phyloP scores from a whole-genome alignment of 2,797 vertebrate species.

The Pyrocephalus nanus region DNA sequence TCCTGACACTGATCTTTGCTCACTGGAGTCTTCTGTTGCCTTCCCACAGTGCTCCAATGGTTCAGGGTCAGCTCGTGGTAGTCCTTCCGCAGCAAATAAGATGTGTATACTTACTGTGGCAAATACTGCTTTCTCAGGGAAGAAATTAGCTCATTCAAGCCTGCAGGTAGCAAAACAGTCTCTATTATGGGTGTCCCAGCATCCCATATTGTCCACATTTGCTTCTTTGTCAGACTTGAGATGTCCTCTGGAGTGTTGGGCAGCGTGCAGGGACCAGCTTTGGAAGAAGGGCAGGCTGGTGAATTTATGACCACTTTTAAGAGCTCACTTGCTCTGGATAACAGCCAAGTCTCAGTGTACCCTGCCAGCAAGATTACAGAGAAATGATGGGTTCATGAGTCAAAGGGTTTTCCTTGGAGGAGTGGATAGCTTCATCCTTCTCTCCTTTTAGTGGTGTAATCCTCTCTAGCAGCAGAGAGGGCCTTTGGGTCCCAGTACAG shows the following conservation, averaged over 20 bases:
- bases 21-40: not conserved
- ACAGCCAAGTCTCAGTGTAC: not conserved
- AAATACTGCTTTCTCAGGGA: not conserved
- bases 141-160: not conserved
- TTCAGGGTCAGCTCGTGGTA: not conserved
- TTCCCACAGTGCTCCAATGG: not conserved
- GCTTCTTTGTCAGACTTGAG: rapidly evolving
- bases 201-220: rapidly evolving
- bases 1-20: not conserved
- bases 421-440: not conserved
- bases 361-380: not conserved
- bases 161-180: not conserved
- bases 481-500: not conserved
- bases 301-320: not conserved
- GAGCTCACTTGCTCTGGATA: not conserved
- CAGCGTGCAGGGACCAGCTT: not conserved
- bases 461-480: not conserved
- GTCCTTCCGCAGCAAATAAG: not conserved
- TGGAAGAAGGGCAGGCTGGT: not conserved
- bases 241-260: not conserved
- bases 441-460: not conserved
- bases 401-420: not conserved
- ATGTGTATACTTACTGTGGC: not conserved
- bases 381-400: not conserved
- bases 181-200: not conserved